Base-by-base conservation (phyloP, 1,140 invertebrate genomes). In the Apolygus lucorum region DNA sequence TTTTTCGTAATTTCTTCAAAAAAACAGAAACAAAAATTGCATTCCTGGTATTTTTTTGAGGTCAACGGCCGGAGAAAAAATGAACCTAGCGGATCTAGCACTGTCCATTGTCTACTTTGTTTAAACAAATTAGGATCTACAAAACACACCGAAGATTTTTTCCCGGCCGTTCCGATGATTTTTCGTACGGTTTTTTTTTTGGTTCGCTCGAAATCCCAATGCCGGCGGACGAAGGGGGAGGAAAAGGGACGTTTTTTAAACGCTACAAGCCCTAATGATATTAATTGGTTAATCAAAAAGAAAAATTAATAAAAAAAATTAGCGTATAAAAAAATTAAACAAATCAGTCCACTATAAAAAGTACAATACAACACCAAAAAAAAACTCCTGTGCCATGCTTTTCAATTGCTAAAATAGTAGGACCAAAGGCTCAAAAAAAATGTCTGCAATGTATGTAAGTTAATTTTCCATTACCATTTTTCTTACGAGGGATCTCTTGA, bases 381-480 rank as follows among this genome's bases (percentile, higher is more conserved):
- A n/a, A 24, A 59, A 71, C 28, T 71, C 70, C 70, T 71, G 70
- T 71, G 70, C 70, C 70, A 71, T 71, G 70, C 64, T 71, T 66
- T 70, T 59, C 49, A 71, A 62, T 71, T 34, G 67, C 49, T 63
- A 68, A 63, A 26, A 52, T 63, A 63, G 29, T 52, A 66, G 28
- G 28, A 34, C 54, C 54, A 66, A 34, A 52, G 69, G 34, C 63
- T 52, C 28, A 68, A 70, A 42, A 70, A 66, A 71, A 68, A 70
- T 70, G 67, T 71, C 70, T 71, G 70, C 70, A 71, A 71, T 67
- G 70, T 67, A 70, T 66, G 52, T 71, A 71, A 71, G 67, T 68
- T 71, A 68, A 67, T 42, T 68, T 68, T 28, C 66, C 66, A 71
- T 70, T 66, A 70, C 69, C 69, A 70, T 22, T 29, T 62, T 34